phyloP scores from a whole-genome alignment of 2,113 vertebrate species.

The Amblyopsis rosae region DNA sequence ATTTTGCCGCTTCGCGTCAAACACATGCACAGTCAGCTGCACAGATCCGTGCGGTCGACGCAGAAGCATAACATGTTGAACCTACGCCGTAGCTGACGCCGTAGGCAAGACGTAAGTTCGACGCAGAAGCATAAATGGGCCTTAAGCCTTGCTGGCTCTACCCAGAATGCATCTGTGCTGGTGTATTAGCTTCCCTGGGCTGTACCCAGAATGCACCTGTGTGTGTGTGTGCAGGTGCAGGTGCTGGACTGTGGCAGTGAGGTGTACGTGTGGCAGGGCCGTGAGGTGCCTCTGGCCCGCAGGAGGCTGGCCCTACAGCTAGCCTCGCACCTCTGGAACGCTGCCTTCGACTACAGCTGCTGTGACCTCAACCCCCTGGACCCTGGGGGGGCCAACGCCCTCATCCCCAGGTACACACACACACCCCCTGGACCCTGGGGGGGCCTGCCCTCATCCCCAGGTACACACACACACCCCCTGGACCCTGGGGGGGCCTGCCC shows the following conservation, averaged over 20 bases:
- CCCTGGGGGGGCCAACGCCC: slow-evolving; percentile 90
- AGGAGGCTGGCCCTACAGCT: slow-evolving; percentile 96
- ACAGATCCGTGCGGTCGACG: no score
- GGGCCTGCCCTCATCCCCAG: slow-evolving; percentile 86
- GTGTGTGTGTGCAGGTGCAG: slow-evolving; percentile 81
- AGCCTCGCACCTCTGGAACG: slow-evolving; percentile 98
- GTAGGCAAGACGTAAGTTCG: no score
- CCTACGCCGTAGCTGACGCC: no score
- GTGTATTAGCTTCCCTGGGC: no score
- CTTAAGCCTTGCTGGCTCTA: no score
- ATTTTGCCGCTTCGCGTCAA: no score
- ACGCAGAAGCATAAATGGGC: no score
- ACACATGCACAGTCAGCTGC: no score
- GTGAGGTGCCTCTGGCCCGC: slow-evolving; percentile 92
- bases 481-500: no score
- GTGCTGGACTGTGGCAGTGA: slow-evolving; percentile 98
- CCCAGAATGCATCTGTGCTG: no score
- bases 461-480: slow-evolving; percentile 56
- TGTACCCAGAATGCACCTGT: not conserved
- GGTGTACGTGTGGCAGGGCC: slow-evolving; percentile 98
- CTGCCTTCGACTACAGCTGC: slow-evolving; percentile 94
- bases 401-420: slow-evolving; percentile 87
- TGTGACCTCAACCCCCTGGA: slow-evolving; percentile 97
- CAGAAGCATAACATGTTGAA: no score
- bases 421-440: not conserved